phyloP scores from a whole-genome alignment of 1,140 invertebrate species.

The Caenorhabditis remanei region DNA sequence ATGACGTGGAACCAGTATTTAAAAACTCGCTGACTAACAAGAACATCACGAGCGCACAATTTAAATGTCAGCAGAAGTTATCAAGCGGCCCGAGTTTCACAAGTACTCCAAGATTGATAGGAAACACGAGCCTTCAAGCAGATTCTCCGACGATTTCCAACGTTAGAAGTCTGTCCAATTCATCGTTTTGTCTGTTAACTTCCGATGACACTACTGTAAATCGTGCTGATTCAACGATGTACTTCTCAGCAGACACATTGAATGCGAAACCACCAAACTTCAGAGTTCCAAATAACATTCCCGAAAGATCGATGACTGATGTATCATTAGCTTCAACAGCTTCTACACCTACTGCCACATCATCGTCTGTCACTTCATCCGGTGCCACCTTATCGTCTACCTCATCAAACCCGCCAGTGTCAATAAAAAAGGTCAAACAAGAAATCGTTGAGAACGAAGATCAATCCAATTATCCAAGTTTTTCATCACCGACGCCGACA shows the following conservation, averaged over 20 bases:
- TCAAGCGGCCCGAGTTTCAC: slow-evolving; percentile 19
- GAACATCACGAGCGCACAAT: neutral
- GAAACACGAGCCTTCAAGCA: neutral
- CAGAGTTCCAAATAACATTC: neutral
- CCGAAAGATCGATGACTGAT: neutral
- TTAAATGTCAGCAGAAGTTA: neutral
- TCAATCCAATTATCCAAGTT: neutral
- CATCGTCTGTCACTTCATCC: neutral
- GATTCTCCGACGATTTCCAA: slow-evolving; percentile 33
- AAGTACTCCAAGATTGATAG: neutral
- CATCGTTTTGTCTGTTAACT: neutral
- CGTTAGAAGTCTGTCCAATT: neutral
- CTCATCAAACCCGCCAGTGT: neutral
- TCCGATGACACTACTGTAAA: neutral
- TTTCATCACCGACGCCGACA: neutral
- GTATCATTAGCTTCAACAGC: neutral
- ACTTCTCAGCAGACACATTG: slow-evolving; percentile 1
- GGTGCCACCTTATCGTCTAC: neutral
- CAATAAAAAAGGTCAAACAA: neutral
- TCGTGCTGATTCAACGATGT: neutral
- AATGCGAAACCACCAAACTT: neutral
- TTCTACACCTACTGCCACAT: neutral
- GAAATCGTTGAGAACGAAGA: neutral
- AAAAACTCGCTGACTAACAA: neutral
- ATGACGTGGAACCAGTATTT: slow-evolving; percentile 33